phyloP scores from a whole-genome alignment of 2,797 vertebrate species.

The Neostethus bicornis region DNA sequence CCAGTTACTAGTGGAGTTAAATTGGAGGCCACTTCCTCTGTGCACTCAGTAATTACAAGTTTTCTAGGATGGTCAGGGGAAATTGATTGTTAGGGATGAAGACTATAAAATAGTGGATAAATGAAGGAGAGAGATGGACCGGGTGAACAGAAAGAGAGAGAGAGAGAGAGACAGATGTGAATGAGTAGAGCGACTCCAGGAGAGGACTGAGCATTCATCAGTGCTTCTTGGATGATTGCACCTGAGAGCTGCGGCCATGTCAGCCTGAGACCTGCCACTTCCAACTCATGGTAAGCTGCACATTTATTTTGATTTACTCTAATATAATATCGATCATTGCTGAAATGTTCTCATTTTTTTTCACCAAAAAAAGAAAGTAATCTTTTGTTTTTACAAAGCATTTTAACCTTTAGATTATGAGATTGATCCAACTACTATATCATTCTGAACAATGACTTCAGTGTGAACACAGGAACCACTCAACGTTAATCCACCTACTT shows the following conservation, averaged over 20 bases:
- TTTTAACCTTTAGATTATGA: background rate
- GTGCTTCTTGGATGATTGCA: constrained; percentile 40
- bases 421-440: background rate
- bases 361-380: background rate
- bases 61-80: constrained; percentile 37
- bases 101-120: constrained; percentile 30
- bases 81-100: constrained; percentile 64
- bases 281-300: constrained; percentile 64
- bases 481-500: too few species aligned
- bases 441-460: background rate
- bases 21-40: constrained; percentile 27
- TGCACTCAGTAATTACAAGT: constrained; percentile 43
- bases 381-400: background rate
- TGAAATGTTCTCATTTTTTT: background rate
- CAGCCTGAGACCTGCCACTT: constrained; percentile 24
- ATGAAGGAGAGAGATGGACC: constrained; percentile 41
- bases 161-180: constrained; percentile 38
- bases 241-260: constrained; percentile 33
- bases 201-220: constrained; percentile 45
- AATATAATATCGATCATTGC: background rate
- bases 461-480: background rate
- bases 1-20: constrained; percentile 26
- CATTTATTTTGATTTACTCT: constrained; percentile 4
- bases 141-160: constrained; percentile 24
- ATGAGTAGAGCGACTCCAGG: constrained; percentile 30